These are phyloP conservation scores for Arion vulgaris DNA, from an alignment of 1,140 invertebrate genomes.

Conservation along the genomic window DNA sequence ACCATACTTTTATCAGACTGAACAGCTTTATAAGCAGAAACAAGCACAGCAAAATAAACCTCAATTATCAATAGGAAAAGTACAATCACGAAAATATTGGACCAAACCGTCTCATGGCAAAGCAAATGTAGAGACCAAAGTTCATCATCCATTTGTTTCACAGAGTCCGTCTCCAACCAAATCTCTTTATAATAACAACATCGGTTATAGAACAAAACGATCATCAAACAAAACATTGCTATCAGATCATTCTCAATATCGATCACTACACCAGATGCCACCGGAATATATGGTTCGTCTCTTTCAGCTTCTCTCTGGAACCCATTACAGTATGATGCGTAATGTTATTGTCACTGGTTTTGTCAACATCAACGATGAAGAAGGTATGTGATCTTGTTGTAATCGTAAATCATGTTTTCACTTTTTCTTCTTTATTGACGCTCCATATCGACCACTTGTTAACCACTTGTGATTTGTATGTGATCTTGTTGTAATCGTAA, in stretches of 20 bases:
- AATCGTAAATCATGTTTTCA: too few relatives aligned
- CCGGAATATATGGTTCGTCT: constrained; percentile 28
- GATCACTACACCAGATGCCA: neutral
- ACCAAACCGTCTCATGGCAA: too few relatives aligned
- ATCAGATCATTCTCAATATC: neutral
- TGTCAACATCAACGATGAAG: constrained; percentile 11
- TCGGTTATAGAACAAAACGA: neutral
- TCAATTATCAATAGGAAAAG: neutral
- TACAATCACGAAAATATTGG: neutral
- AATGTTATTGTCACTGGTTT: constrained; percentile 9
- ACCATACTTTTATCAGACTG: neutral
- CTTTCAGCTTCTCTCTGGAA: neutral
- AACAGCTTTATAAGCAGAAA: neutral
- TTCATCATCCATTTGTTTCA: neutral
- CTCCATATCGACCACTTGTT: too few relatives aligned
- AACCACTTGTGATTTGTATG: too few relatives aligned
- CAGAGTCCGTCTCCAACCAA: neutral
- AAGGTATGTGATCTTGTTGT: too few relatives aligned
- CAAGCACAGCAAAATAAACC: neutral
- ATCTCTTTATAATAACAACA: neutral
- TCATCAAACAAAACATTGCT: neutral
- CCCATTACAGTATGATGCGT: neutral
- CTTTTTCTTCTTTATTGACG: too few relatives aligned
- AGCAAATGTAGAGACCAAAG: neutral
- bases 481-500: too few relatives aligned